A percentile compares a stretch with the other conserved stretches of the same genome.
Evolutionary conservation across 2,113 vertebrate genomes (phyloP).

Genomic region (Peromyscus leucopus): DNA sequence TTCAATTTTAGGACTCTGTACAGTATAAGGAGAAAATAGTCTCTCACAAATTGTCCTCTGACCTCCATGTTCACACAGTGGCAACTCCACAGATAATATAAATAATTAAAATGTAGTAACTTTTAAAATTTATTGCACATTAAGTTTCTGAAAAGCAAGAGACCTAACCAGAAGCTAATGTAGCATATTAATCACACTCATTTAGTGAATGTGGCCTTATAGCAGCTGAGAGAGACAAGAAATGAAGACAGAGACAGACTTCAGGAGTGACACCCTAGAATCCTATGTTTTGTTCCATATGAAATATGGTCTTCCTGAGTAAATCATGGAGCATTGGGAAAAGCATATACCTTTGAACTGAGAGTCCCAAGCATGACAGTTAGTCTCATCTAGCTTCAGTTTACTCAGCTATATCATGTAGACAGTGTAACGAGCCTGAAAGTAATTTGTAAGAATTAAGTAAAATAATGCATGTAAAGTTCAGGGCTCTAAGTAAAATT

Average conservation of each 20-base stretch:
- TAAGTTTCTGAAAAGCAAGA: neutral
- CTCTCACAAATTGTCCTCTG: neutral
- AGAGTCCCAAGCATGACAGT: neutral
- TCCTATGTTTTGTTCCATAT: neutral
- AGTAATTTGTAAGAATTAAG: neutral
- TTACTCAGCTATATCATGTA: slow-evolving; percentile 33
- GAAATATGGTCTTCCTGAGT: neutral
- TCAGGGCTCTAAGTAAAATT: neutral
- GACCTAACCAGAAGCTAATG: neutral
- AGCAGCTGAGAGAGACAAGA: neutral
- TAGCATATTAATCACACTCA: neutral
- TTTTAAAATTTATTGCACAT: neutral
- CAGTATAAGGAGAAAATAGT: neutral
- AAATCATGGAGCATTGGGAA: neutral
- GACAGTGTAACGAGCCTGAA: neutral
- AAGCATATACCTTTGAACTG: neutral
- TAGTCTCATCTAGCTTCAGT: neutral
- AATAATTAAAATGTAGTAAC: neutral
- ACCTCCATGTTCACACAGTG: neutral
- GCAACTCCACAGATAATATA: neutral
- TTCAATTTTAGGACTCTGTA: neutral
- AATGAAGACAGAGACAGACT: neutral
- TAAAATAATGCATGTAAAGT: neutral
- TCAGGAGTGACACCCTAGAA: neutral
- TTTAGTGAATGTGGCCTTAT: slow-evolving; percentile 11